A percentile compares a stretch with the other conserved stretches of the same genome.
Conservation (phyloP, 1,140 invertebrate genomes). For the Lerema accius region DNA sequence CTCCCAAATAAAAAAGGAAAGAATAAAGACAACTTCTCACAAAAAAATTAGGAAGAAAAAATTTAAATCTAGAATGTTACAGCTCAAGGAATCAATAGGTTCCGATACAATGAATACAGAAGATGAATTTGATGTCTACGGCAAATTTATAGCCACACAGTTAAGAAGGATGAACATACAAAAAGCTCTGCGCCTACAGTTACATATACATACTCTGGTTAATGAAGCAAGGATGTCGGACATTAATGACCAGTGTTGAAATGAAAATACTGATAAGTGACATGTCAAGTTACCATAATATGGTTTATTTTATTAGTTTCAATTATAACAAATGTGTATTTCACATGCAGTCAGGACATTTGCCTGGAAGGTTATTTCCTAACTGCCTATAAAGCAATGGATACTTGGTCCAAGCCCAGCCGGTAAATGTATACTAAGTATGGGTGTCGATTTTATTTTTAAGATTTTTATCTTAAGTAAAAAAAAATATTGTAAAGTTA, state of each 20-base stretch:
- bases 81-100: conserved; percentile 42
- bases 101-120: conserved; percentile 43
- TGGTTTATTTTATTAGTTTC: no score
- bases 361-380: no score
- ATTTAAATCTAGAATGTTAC: conserved; percentile 45
- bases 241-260: not conserved
- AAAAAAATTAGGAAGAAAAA: conserved; percentile 68
- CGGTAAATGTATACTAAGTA: no score
- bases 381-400: no score
- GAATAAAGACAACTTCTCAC: conserved; percentile 27
- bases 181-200: conserved; percentile 55
- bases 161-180: conserved; percentile 59
- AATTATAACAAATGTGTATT: no score
- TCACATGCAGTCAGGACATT: no score
- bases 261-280: no score
- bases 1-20: conserved; percentile 45
- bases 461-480: no score
- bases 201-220: conserved; percentile 62
- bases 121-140: conserved; percentile 72
- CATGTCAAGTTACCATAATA: no score
- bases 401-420: no score
- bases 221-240: conserved; percentile 60
- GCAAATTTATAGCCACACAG: conserved; percentile 65
- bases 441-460: no score
- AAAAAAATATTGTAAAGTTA: no score